phyloP scores from a whole-genome alignment of 1,140 invertebrate species.

The Zaprionus vittiger region DNA sequence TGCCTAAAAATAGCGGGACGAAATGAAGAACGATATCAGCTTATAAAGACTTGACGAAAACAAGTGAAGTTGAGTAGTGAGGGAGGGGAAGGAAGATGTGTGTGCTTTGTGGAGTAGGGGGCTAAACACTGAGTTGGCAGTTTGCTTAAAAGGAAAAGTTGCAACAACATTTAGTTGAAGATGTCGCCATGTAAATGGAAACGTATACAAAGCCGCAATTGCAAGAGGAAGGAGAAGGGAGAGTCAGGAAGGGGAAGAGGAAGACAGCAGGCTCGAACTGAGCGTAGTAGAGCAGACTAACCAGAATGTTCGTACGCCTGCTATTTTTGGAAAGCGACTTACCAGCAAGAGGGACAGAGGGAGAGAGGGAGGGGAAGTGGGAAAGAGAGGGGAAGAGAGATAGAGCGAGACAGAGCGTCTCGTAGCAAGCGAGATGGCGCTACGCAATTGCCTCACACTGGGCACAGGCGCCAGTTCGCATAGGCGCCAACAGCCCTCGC shows the following conservation, averaged over 20 bases:
- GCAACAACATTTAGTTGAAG: slow-evolving; percentile 38
- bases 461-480: slow-evolving; percentile 20
- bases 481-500: slow-evolving; percentile 6
- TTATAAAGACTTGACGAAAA: slow-evolving; percentile 29
- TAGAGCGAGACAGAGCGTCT: neutral
- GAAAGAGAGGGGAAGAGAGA: neutral
- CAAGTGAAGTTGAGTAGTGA: neutral
- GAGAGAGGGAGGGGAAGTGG: neutral
- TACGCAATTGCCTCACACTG: slow-evolving; percentile 36
- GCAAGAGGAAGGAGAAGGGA: neutral
- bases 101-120: neutral
- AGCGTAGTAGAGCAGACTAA: slow-evolving; percentile 16
- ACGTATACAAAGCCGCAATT: slow-evolving; percentile 20
- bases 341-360: neutral
- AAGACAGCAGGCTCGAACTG: neutral
- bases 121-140: slow-evolving; percentile 52
- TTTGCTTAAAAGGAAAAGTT: slow-evolving; percentile 34
- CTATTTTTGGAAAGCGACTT: slow-evolving; percentile 69
- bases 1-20: slow-evolving; percentile 44
- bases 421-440: neutral
- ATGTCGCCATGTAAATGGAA: slow-evolving; percentile 45
- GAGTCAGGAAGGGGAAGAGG: neutral
- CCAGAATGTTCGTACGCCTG: slow-evolving; percentile 61
- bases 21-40: slow-evolving; percentile 20
- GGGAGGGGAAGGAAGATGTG: neutral